Conservation (phyloP, 2,113 vertebrate species). For the Amphiprion percula region DNA sequence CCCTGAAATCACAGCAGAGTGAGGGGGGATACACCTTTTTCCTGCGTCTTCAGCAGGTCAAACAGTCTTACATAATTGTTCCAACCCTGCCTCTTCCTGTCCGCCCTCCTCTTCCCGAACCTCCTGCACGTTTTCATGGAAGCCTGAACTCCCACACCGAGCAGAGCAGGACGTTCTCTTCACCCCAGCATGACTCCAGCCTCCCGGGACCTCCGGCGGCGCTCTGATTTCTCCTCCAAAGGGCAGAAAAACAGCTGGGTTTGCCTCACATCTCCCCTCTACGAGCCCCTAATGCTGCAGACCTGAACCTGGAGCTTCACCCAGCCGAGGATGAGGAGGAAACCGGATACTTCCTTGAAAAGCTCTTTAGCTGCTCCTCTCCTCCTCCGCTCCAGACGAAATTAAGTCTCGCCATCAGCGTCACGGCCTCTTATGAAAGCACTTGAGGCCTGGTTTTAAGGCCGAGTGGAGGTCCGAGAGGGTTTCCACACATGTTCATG, state of each 20-base stretch:
- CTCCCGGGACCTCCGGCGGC: constrained; percentile 55
- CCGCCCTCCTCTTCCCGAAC: constrained; percentile 56
- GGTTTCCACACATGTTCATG: constrained; percentile 50
- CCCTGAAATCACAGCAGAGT: not conserved
- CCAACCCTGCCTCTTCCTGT: constrained; percentile 75
- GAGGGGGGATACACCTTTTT: constrained; percentile 78
- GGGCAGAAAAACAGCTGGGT: constrained; percentile 44
- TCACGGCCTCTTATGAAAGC: constrained; percentile 24
- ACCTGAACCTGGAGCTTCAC: constrained; percentile 35
- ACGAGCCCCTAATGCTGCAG: constrained; percentile 50
- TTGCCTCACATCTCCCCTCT: constrained; percentile 36
- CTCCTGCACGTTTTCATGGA: constrained; percentile 11
- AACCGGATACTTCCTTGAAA: constrained; percentile 57
- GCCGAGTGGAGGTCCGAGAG: constrained; percentile 36
- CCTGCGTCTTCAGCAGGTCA: constrained; percentile 77
- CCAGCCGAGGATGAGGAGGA: constrained; percentile 18
- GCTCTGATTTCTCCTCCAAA: constrained; percentile 57
- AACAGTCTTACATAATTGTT: constrained; percentile 81
- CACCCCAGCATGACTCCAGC: constrained; percentile 63
- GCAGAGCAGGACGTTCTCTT: constrained; percentile 59
- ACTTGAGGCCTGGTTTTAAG: constrained; percentile 42
- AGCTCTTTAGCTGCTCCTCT: constrained; percentile 29
- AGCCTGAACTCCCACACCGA: constrained; percentile 58
- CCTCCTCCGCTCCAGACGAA: constrained; percentile 34
- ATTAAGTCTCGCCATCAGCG: constrained; percentile 27